Evolutionary conservation across 1,140 invertebrate species (phyloP).

Genomic region (Druon quercuslanigerum): DNA sequence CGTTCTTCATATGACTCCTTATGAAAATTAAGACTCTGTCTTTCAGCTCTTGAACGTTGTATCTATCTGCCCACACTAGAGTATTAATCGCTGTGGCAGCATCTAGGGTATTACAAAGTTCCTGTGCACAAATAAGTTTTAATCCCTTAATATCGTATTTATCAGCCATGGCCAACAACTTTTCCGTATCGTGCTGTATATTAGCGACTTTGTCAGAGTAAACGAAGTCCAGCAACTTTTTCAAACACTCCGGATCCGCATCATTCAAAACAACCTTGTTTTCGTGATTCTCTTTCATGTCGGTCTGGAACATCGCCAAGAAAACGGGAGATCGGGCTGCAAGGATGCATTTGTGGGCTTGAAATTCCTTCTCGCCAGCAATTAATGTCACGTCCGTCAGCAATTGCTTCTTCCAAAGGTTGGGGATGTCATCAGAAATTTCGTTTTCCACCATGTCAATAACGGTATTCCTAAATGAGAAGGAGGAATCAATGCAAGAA

Average conservation of each 20-base stretch:
- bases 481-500: not conserved
- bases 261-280: not conserved
- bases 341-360: slow-evolving; percentile 9
- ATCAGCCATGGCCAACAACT: not conserved
- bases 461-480: not conserved
- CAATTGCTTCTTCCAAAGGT: not conserved
- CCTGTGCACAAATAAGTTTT: slow-evolving; percentile 2
- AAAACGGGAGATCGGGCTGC: slow-evolving; percentile 4
- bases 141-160: slow-evolving; percentile 13
- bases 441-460: slow-evolving; percentile 8
- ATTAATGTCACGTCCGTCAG: not conserved
- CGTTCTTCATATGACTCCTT: not conserved
- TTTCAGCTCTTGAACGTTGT: not conserved
- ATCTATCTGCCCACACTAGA: not conserved
- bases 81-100: not conserved
- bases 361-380: not conserved
- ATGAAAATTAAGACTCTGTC: not conserved
- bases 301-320: not conserved
- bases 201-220: not conserved
- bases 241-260: not conserved
- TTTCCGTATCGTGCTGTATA: not conserved
- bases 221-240: not conserved
- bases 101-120: not conserved
- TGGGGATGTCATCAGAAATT: not conserved
- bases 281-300: not conserved